Evolutionary conservation across 2,888 invertebrate genomes (phyloP).

Genomic region (Lampropteryx suffumata): DNA sequence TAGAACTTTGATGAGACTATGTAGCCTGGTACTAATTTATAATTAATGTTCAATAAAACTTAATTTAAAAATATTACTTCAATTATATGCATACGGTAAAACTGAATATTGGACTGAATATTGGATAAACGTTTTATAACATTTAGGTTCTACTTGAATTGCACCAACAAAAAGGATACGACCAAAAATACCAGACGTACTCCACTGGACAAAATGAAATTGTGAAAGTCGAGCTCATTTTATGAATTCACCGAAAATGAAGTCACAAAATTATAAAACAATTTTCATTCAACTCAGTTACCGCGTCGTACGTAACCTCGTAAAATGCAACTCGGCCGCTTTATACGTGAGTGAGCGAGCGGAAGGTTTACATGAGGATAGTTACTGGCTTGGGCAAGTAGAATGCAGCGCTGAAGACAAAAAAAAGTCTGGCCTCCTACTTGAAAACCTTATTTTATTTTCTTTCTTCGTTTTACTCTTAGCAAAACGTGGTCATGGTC

Average conservation of each 20-base stretch:
- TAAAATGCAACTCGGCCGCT: slow-evolving; percentile 31
- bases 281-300: slow-evolving; percentile 35
- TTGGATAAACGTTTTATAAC: neutral
- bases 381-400: slow-evolving; percentile 6
- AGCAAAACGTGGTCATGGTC: too few species aligned
- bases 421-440: too few species aligned
- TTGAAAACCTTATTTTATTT: too few species aligned
- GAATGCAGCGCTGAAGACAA: neutral
- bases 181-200: slow-evolving; percentile 2
- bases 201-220: slow-evolving; percentile 26
- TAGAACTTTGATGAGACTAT: too few species aligned
- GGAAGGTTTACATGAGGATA: slow-evolving; percentile 2
- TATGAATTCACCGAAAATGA: slow-evolving; percentile 33
- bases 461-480: too few species aligned
- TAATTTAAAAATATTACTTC: too few species aligned
- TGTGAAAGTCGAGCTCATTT: slow-evolving; percentile 25
- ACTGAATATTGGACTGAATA: too few species aligned
- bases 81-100: too few species aligned
- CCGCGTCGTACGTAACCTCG: slow-evolving; percentile 32
- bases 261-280: slow-evolving; percentile 37
- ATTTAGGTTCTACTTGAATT: too few species aligned
- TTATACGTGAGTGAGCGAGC: slow-evolving; percentile 21
- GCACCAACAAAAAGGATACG: too few species aligned
- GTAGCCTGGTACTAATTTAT: too few species aligned
- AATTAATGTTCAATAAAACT: too few species aligned